Evolutionary conservation across 2,888 invertebrate genomes (phyloP), one percentile per base, ranked within the genome.

Genomic region (Lomographa bimaculata): DNA sequence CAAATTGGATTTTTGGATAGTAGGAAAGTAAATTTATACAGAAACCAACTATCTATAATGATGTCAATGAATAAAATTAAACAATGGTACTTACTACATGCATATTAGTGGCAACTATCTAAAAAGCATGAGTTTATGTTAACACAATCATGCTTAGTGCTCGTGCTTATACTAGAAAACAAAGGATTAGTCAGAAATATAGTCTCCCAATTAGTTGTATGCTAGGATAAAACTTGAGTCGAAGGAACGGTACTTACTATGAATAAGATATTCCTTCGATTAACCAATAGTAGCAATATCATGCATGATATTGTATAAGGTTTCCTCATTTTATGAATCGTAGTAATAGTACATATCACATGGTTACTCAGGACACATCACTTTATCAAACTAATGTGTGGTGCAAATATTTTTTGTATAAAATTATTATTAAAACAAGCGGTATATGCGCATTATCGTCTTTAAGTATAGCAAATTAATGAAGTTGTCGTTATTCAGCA

Each of bases 211-310:
- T 30, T 30, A 36, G 18, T 35, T 35, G 29, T 19, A 25, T 9
- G 29, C 8, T 21, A 32, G 20, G 17, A 27, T 9, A 35, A 18
- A 20, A 42, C 23, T 38, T 39, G 47, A 50, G 45, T 47, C 53
- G 47, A 53, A 53, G 47, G 53, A 53, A 47, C 38, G 32, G 32
- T 48, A 54, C 53, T 48, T 34, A 44, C 44, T 46, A 38, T 10
- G 5, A 32, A 34, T 41, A 40, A 39, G 37, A 46, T 44, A 52
- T 47, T 48, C 50, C 50, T 54, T 50, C 46, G 48, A 48, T 25
- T 44, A 38, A 47, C 43, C 30, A 29, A 34, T 7, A 18, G 10
- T 6, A 23, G 18, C 33, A 34, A 33, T 28, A 29, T 34, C 40
- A 24, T 27, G 19, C 19, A 10, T 7, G 26, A 39, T 27, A 39